A percentile compares a stretch with the other conserved stretches of the same genome.
Conservation (phyloP, 2,888 invertebrate species). For the Syrphus vitripennis region DNA sequence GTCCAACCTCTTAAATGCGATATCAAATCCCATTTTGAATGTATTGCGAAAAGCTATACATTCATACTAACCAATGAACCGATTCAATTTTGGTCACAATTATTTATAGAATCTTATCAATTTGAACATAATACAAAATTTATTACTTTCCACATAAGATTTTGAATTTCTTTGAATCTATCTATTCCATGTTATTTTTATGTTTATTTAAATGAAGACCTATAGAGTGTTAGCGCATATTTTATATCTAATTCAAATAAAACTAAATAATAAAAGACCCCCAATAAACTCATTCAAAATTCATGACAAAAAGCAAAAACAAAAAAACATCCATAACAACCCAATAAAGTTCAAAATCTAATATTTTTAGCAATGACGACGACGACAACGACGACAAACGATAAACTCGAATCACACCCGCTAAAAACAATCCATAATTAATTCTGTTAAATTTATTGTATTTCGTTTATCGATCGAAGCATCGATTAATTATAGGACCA, state of each 20-base stretch:
- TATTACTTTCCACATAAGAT: neutral
- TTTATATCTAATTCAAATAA: neutral
- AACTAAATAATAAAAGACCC: neutral
- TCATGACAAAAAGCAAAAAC: neutral
- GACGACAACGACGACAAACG: neutral
- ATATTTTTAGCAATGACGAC: constrained; percentile 31
- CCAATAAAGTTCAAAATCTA: constrained; percentile 4
- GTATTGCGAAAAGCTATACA: no score
- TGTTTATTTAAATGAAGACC: neutral
- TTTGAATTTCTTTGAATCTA: neutral
- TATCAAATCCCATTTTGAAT: no score
- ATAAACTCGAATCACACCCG: neutral
- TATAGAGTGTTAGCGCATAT: neutral
- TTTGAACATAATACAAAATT: neutral
- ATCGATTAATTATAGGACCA: constrained; percentile 27
- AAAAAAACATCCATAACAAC: constrained; percentile 7
- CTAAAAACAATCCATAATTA: neutral
- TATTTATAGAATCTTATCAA: neutral
- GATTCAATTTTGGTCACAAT: no score
- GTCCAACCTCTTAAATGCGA: no score
- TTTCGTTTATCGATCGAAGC: constrained; percentile 20
- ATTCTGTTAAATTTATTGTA: constrained; percentile 41
- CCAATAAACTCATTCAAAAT: neutral
- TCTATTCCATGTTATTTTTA: neutral
- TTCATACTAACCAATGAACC: no score